A percentile compares a stretch with the other conserved stretches of the same genome.
Conservation (phyloP, 2,888 invertebrate species). For the Gortyna flavago region DNA sequence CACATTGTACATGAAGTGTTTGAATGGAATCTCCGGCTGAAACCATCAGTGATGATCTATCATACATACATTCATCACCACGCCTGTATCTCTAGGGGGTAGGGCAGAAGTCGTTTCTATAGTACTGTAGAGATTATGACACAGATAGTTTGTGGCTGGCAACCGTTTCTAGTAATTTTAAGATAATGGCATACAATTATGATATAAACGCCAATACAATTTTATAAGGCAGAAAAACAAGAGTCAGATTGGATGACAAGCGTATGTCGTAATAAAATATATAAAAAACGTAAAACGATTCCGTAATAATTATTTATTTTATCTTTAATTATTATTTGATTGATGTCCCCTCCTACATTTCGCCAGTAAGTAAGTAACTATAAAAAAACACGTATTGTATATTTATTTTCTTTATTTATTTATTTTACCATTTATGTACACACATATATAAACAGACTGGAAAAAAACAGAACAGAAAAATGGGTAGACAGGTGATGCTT, state of each 20-base stretch:
- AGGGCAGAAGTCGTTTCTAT: too few relatives aligned
- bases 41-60: slow-evolving; percentile 14
- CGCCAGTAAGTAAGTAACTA: neutral
- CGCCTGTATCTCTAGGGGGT: neutral
- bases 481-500: too few relatives aligned
- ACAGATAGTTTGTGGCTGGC: too few relatives aligned
- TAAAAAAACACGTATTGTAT: neutral
- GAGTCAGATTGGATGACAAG: neutral
- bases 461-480: too few relatives aligned
- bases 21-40: slow-evolving; percentile 24
- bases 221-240: too few relatives aligned
- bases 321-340: too few relatives aligned
- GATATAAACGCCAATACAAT: neutral
- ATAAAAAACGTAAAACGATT: too few relatives aligned
- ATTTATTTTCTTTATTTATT: too few relatives aligned
- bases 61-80: neutral
- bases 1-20: slow-evolving; percentile 27
- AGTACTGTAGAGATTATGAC: too few relatives aligned
- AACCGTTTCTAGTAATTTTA: neutral
- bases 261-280: neutral
- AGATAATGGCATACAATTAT: neutral
- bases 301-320: too few relatives aligned
- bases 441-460: too few relatives aligned
- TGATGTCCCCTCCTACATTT: neutral
- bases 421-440: too few relatives aligned